Percentiles rank a stretch among this genome's conserved stretches.
These are phyloP conservation scores for Acronicta psi DNA, from an alignment of 2,888 invertebrate species.

Conservation along the genomic window DNA sequence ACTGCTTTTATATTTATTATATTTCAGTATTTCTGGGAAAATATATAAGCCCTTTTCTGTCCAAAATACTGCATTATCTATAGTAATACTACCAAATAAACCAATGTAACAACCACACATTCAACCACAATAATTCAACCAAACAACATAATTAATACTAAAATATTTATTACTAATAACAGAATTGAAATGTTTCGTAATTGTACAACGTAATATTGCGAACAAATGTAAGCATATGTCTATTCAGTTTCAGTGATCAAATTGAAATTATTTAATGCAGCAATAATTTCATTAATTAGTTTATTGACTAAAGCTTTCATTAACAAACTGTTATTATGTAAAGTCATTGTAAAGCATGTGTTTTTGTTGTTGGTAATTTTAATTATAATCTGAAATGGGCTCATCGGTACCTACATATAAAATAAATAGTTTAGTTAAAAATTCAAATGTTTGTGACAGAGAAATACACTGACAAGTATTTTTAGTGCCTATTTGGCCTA, in stretches of 20 bases:
- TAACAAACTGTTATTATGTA: constrained; percentile 18
- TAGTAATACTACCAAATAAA: not conserved
- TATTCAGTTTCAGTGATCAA: not conserved
- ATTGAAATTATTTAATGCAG: constrained; percentile 20
- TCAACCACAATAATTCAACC: not conserved
- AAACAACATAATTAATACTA: not conserved
- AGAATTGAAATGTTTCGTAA: not conserved
- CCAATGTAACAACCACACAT: not conserved
- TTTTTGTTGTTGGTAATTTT: constrained; percentile 9
- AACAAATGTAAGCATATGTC: not conserved
- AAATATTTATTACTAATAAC: constrained; percentile 2
- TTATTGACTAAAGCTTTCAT: constrained; percentile 38
- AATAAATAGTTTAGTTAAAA: too few relatives aligned
- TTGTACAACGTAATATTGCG: not conserved
- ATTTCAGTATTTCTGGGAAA: too few relatives aligned
- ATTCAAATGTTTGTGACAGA: too few relatives aligned
- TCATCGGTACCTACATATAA: too few relatives aligned
- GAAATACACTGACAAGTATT: too few relatives aligned
- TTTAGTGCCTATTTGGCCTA: too few relatives aligned
- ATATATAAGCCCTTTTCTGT: too few relatives aligned
- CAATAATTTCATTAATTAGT: constrained; percentile 34
- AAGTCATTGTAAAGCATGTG: constrained; percentile 12
- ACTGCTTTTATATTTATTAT: too few relatives aligned
- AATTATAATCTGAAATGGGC: not conserved
- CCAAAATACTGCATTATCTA: too few relatives aligned